Conservation (phyloP, 2,888 invertebrate genomes). For the Disparrhopalites patrizii region DNA sequence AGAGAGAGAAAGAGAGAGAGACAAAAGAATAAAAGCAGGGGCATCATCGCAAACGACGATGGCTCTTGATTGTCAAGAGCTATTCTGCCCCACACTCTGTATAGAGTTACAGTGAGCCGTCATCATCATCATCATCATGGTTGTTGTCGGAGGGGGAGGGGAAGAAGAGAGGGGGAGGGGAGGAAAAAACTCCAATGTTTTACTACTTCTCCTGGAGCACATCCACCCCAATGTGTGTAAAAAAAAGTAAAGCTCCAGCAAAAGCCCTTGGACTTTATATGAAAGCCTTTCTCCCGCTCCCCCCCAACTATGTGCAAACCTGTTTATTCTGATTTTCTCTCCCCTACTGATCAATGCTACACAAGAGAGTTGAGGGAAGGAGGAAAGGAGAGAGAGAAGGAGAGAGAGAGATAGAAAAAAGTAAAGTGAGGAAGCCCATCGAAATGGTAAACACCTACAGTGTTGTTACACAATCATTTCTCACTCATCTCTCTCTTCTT, state of each 20-base stretch:
- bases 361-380: slow-evolving; percentile 19
- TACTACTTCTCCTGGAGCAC: background rate
- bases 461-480: background rate
- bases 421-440: slow-evolving; percentile 30
- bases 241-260: too few species aligned
- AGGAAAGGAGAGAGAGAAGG: too few species aligned
- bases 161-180: background rate
- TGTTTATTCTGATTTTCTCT: slow-evolving; percentile 9
- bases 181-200: slow-evolving; percentile 5
- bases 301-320: too few species aligned
- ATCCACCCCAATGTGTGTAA: too few species aligned
- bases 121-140: too few species aligned
- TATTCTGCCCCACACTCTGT: slow-evolving; percentile 2
- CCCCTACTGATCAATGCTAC: slow-evolving; percentile 14
- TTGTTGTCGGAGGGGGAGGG: background rate
- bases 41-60: too few species aligned
- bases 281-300: too few species aligned
- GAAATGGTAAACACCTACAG: slow-evolving; percentile 30
- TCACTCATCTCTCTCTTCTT: slow-evolving; percentile 1
- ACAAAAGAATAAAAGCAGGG: slow-evolving; percentile 31
- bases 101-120: background rate
- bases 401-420: too few species aligned
- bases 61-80: slow-evolving; percentile 37
- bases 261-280: too few species aligned
- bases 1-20: too few species aligned